phyloP scores from a whole-genome alignment of 1,140 invertebrate genomes.

The Drosophila nannoptera region DNA sequence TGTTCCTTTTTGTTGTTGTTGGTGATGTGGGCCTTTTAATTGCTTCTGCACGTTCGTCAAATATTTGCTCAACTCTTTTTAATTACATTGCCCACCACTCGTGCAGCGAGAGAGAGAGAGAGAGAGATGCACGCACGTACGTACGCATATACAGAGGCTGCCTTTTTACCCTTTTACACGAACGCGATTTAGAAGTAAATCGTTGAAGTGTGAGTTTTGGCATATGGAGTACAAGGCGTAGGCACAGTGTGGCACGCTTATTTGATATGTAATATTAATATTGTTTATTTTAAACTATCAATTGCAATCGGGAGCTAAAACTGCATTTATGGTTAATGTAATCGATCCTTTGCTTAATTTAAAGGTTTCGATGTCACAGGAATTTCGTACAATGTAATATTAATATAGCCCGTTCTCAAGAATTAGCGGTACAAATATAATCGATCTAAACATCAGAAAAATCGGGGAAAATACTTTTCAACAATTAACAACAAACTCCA shows the following conservation, averaged over 20 bases:
- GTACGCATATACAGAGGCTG: constrained; percentile 17
- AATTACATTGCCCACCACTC: constrained; percentile 65
- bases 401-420: no score
- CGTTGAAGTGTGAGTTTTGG: constrained; percentile 18
- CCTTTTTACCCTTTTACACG: constrained; percentile 48
- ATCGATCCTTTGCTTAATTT: not conserved
- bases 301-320: no score
- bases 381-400: no score
- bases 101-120: no score
- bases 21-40: constrained; percentile 58
- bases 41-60: constrained; percentile 76
- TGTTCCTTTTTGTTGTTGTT: constrained; percentile 19
- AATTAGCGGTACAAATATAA: not conserved
- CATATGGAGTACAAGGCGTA: not conserved
- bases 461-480: constrained; percentile 5
- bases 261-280: constrained; percentile 7
- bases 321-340: not conserved
- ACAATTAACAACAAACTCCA: constrained; percentile 26
- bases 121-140: constrained; percentile 14
- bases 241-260: constrained; percentile 24
- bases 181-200: constrained; percentile 33
- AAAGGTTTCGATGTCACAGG: no score
- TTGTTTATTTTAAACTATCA: no score
- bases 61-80: constrained; percentile 78
- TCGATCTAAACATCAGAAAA: constrained; percentile 9